A percentile compares a stretch with the other conserved stretches of the same genome.
These are phyloP conservation scores for Cephalotes varians DNA, from an alignment of 2,888 invertebrate genomes.

Conservation along the genomic window DNA sequence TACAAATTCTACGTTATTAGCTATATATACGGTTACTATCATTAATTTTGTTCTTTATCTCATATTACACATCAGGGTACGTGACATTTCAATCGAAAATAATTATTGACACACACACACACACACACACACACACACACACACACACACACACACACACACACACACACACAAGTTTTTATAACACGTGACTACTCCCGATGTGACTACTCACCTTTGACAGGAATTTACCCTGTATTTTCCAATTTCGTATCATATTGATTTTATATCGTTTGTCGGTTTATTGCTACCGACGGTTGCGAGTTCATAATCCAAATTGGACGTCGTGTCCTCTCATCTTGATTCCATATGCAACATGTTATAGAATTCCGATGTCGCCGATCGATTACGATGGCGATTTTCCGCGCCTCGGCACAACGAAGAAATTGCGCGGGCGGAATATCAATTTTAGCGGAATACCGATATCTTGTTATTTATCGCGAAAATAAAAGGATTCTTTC, in stretches of 20 bases:
- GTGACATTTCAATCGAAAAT: not conserved
- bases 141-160: too few species aligned
- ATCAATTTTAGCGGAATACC: conserved; percentile 30
- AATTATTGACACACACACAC: not conserved
- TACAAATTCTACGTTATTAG: conserved; percentile 3
- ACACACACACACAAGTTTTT: not conserved
- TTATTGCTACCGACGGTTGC: conserved; percentile 32
- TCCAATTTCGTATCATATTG: conserved; percentile 31
- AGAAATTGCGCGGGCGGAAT: conserved; percentile 19
- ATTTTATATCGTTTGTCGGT: conserved; percentile 37
- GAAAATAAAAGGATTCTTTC: conserved; percentile 13
- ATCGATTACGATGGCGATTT: conserved; percentile 49
- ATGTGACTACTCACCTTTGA: conserved; percentile 23
- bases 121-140: too few species aligned
- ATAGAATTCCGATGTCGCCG: conserved; percentile 41
- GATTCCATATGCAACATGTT: conserved; percentile 34
- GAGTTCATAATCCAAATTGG: conserved; percentile 53
- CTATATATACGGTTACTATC: not conserved
- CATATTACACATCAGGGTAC: not conserved
- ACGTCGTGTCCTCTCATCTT: conserved; percentile 34
- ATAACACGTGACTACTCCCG: not conserved
- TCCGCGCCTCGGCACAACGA: conserved; percentile 3
- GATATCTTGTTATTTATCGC: conserved; percentile 43
- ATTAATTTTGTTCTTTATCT: conserved; percentile 23
- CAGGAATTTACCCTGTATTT: conserved; percentile 2